Percentiles rank a stretch among this genome's conserved stretches.
These are phyloP conservation scores for Sclerurus mexicanus DNA, from an alignment of 2,113 vertebrate species.

Conservation along the genomic window DNA sequence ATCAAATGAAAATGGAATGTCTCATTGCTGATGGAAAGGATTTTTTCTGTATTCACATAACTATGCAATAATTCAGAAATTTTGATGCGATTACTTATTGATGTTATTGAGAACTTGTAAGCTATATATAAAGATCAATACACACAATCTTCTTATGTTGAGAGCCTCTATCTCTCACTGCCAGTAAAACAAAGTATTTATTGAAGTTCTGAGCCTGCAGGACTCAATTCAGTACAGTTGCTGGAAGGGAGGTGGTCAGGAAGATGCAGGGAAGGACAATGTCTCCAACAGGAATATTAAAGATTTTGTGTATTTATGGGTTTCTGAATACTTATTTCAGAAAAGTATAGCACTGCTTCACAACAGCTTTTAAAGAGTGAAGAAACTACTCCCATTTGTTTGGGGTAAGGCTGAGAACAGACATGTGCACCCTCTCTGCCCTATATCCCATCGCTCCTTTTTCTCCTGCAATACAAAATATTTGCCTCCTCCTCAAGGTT, in stretches of 20 bases:
- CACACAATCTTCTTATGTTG: neutral
- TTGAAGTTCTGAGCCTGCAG: neutral
- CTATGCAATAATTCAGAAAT: neutral
- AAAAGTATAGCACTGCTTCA: neutral
- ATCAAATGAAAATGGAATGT: neutral
- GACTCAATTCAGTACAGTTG: neutral
- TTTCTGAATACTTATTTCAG: neutral
- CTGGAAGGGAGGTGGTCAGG: neutral
- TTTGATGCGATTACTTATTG: neutral
- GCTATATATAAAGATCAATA: neutral
- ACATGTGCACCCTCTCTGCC: accelerated
- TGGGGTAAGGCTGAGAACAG: neutral
- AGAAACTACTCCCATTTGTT: neutral
- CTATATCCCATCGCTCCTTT: neutral
- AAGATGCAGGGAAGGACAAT: neutral
- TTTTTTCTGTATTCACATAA: neutral
- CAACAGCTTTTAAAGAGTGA: neutral
- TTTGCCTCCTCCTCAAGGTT: neutral
- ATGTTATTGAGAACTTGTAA: neutral
- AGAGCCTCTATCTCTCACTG: neutral
- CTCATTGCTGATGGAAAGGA: neutral
- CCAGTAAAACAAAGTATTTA: neutral
- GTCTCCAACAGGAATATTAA: neutral
- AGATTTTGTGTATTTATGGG: neutral
- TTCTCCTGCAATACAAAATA: neutral